Conservation (phyloP, 1,140 invertebrate species). For the Drosophila subpulchrella region DNA sequence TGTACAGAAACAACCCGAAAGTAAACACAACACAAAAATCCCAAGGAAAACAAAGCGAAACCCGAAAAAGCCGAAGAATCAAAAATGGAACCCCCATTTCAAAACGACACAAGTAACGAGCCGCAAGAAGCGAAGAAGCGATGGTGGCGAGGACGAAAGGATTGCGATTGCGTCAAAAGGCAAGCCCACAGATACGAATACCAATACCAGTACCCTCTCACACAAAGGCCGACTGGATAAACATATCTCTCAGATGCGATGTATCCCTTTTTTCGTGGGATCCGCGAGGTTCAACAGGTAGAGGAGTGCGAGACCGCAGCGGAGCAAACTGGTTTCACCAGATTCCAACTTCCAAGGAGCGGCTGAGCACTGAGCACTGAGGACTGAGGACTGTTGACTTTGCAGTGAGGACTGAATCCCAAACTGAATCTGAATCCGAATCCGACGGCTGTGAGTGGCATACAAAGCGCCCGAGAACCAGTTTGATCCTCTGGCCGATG, state of each 20-base stretch:
- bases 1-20: slow-evolving; percentile 38
- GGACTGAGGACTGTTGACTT: slow-evolving; percentile 36
- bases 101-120: slow-evolving; percentile 51
- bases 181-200: slow-evolving; percentile 31
- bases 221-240: slow-evolving; percentile 15
- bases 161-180: slow-evolving; percentile 64
- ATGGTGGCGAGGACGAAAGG: slow-evolving; percentile 77
- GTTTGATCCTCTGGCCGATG: slow-evolving; percentile 78
- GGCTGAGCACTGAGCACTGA: slow-evolving; percentile 34
- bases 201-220: background rate
- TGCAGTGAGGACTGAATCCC: slow-evolving; percentile 25
- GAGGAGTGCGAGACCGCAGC: slow-evolving; percentile 52
- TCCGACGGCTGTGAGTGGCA: slow-evolving; percentile 66
- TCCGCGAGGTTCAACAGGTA: slow-evolving; percentile 64
- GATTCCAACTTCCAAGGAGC: slow-evolving; percentile 64
- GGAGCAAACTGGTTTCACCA: slow-evolving; percentile 69
- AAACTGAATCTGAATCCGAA: slow-evolving; percentile 15
- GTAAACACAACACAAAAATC: slow-evolving; percentile 36
- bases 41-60: slow-evolving; percentile 46
- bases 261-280: slow-evolving; percentile 82
- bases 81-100: slow-evolving; percentile 35
- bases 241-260: slow-evolving; percentile 21
- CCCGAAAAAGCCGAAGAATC: slow-evolving; percentile 17
- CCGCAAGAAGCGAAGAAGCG: slow-evolving; percentile 13
- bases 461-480: slow-evolving; percentile 73